phyloP scores from a whole-genome alignment of 2,888 invertebrate genomes.

The Dolichomitus sp. region DNA sequence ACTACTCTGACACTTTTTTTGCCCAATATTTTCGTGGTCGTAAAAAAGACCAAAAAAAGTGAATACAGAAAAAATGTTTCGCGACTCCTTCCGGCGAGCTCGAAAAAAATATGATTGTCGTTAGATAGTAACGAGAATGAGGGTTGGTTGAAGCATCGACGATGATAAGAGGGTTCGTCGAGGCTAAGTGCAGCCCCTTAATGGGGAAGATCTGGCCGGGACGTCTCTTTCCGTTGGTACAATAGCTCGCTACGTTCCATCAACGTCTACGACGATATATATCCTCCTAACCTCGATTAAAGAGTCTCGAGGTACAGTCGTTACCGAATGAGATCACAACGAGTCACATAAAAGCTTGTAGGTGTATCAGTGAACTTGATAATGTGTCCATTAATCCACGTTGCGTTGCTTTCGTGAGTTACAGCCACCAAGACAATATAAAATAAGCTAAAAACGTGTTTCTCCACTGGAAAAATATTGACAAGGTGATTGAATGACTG shows the following conservation, averaged over 20 bases:
- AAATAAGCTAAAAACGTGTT: background rate
- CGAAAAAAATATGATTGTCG: constrained; percentile 68
- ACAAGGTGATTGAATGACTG: background rate
- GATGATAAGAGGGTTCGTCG: constrained; percentile 17
- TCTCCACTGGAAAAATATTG: background rate
- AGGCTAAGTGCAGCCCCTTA: constrained; percentile 14
- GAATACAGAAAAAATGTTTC: constrained; percentile 60
- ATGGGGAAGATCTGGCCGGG: constrained; percentile 29
- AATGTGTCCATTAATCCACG: background rate
- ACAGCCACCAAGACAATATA: background rate
- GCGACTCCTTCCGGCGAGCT: constrained; percentile 72
- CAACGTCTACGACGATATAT: background rate
- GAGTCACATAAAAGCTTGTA: background rate
- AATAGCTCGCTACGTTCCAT: constrained; percentile 5
- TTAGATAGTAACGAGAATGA: background rate
- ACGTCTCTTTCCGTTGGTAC: background rate
- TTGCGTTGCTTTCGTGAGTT: background rate
- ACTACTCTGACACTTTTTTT: background rate
- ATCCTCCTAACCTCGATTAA: constrained; percentile 13
- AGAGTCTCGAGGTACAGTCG: constrained; percentile 2
- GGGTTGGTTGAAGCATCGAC: constrained; percentile 2
- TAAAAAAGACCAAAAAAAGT: background rate
- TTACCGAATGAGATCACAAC: background rate
- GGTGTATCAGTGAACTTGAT: background rate
- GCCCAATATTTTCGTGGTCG: background rate